Conservation (phyloP, 2,113 vertebrate species). For the rabbit (Oryctolagus cuniculus) region mOryCun1.1 NC_091436.1:167771501-167772000, state of each 20-base stretch:
- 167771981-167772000: constrained; percentile 26
- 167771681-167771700: background rate
- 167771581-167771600: background rate
- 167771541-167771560: background rate
- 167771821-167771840: background rate
- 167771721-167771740: background rate
- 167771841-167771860: background rate
- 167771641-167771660: background rate
- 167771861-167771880: background rate
- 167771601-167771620: background rate
- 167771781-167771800: background rate
- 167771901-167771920: background rate
- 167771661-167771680: background rate
- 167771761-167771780: background rate
- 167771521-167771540: background rate
- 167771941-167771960: background rate
- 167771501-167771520: background rate
- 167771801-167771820: background rate
- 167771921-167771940: constrained; percentile 59
- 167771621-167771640: background rate
- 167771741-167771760: background rate
- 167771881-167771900: background rate
- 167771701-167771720: background rate
- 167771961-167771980: constrained; percentile 21
- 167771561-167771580: background rate